Base-by-base conservation (phyloP, 2,797 vertebrate species). In the Podargus strigoides region DNA sequence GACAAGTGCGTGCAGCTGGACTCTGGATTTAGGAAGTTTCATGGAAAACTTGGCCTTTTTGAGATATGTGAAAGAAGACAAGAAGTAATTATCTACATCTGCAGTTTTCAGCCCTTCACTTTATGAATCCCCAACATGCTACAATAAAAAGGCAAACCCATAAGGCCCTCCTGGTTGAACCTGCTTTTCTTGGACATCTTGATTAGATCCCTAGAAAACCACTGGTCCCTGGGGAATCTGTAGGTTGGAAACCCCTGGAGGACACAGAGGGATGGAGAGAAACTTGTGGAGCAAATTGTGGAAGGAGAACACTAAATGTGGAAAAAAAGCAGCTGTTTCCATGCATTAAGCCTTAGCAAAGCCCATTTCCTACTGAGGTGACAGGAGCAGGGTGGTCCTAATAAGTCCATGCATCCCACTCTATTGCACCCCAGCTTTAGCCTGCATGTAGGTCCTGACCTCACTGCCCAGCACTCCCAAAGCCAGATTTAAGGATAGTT, bases 381-480 rank as follows among this genome's bases (percentile, higher is more conserved):
- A 42, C 63, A 47, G 77, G 55, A 68, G 19, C 42, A 39, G 42
- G 14, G 5, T 17, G 18, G n/a, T 68, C 32, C 39, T 21, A 5
- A 44, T 4, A 8, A 67, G 7, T 10, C 23, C 70, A 16, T 62
- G 32, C 34, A 12, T 11, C 19, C 39, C 8, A 1, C 30, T 11
- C 4, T 5, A 11, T 8, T 39, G 26, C 21, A 62, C 19, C 21
- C 5, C 52, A 30, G 49, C 24, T 55, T 62, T 24, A 47, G 44
- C 36, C 47, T 73, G 34, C 0, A 0, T 3, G 30, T 50, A 55
- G 12, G 12, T 50, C 17, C 50, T 9, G 2, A 1, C 4, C 7
- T 50, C 39, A 11, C 13, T 27, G 34, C 28, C n/a, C 37, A 59
- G 34, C 30, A 63, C 7, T 9, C 30, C 21, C 47, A 32, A 10